Evolutionary conservation across 1,140 invertebrate species (phyloP).

Genomic region (Carposina sasakii): DNA sequence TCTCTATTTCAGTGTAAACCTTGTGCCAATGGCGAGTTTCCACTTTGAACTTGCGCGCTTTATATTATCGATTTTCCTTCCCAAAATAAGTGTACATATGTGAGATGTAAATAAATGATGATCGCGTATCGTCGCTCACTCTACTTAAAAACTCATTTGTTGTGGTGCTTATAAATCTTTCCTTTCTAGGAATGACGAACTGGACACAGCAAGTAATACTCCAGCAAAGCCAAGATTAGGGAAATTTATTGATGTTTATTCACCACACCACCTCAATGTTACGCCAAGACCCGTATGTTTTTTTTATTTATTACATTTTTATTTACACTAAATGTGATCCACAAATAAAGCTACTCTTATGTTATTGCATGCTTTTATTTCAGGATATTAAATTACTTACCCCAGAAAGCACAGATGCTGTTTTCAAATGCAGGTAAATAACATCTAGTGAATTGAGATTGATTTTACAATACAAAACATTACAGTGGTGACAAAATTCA

Average conservation of each 20-base stretch:
- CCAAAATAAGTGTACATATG: constrained; percentile 63
- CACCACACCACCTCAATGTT: constrained; percentile 62
- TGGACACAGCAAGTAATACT: constrained; percentile 36
- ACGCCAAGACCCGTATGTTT: constrained; percentile 57
- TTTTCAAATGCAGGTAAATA: constrained; percentile 52
- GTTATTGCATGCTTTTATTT: background rate
- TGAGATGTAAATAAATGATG: constrained; percentile 69
- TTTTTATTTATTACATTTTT: constrained; percentile 5
- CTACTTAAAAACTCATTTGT: background rate
- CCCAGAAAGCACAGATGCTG: constrained; percentile 37
- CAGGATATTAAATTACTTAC: constrained; percentile 15
- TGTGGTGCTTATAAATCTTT: constrained; percentile 1
- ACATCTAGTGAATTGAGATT: constrained; percentile 1
- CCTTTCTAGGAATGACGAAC: constrained; percentile 18
- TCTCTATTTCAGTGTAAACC: constrained; percentile 11
- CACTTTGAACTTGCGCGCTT: constrained; percentile 61
- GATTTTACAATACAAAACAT: constrained; percentile 7
- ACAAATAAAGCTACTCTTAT: background rate
- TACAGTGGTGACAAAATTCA: constrained; percentile 4
- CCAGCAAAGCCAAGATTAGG: constrained; percentile 54
- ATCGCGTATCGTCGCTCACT: constrained; percentile 2
- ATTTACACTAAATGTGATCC: background rate
- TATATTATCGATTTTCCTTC: constrained; percentile 65
- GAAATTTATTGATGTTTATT: constrained; percentile 56
- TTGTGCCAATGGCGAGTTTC: background rate